Evolutionary conservation across 2,113 vertebrate species (phyloP), one percentile per base, ranked within the genome.

Genomic region (Cacatua alba): DNA sequence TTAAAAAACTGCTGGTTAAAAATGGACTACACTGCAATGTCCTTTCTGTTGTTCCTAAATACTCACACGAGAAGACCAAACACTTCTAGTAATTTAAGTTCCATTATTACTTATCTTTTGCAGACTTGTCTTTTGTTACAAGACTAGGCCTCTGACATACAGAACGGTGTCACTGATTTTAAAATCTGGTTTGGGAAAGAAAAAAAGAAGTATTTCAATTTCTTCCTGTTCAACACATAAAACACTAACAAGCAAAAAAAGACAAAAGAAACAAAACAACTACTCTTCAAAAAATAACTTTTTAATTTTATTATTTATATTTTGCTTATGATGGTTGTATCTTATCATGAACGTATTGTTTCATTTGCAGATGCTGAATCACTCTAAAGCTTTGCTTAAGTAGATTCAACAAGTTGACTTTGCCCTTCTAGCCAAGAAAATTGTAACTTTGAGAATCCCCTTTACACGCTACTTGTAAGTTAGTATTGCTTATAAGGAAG

Each of bases 171-270:
- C 35, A 37, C 11, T 35, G 7, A 51, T 31, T 69, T 57, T 31
- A 72, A 83, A 65, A 33, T 23, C 3, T 55, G 2, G 1, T 35
- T 41, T 6, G 5, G 2, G 13, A 0, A 19, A 21, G 29, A 44
- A 52, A 12, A 20, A 29, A 4, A 10, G 7, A 9, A 43, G 13
- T 20, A 18, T 51, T 81, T 13, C 31, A 17, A 24, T 48, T 85
- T 62, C 10, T 2, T 37, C 9, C 8, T 39, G 6, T 71, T 5
- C 14, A 86, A 13, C 4, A 64, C 41, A 5, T 59, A 26, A 48
- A 75, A 83, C 33, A 6, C 9, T 15, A 59, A 44, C 63, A 67
- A 35, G 2, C 1, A 21, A 49, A 53, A 67, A 10, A 3, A 59
- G 10, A 17, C 9, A n/a, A 41, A 46, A 67, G 13, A 80, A 26